Conservation (phyloP, 2,888 invertebrate genomes). For the Eilema depressum region DNA sequence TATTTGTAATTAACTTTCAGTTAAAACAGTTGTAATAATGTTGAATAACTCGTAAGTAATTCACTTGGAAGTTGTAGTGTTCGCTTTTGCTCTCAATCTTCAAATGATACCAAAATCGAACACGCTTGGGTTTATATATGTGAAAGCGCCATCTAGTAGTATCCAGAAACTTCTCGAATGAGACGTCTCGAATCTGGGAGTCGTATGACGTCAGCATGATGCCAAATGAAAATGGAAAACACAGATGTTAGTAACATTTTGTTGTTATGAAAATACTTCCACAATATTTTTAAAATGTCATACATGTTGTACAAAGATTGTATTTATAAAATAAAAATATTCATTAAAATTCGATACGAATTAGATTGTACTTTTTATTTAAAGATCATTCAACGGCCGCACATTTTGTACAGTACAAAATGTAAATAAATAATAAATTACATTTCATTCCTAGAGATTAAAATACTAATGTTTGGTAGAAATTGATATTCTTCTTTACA, state of each 20-base stretch:
- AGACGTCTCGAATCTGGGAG: slow-evolving; percentile 39
- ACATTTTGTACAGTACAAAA: too few species aligned
- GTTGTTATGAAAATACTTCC: neutral
- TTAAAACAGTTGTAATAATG: slow-evolving; percentile 4
- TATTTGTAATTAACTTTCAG: slow-evolving; percentile 1
- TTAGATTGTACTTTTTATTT: too few species aligned
- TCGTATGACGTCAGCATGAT: neutral
- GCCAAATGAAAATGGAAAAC: neutral
- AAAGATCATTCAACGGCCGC: too few species aligned
- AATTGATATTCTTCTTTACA: too few species aligned
- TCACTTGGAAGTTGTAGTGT: neutral
- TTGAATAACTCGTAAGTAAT: neutral
- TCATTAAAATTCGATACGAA: too few species aligned
- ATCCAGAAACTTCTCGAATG: slow-evolving; percentile 60
- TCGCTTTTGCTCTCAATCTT: slow-evolving; percentile 21
- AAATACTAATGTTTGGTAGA: too few species aligned
- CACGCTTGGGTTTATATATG: slow-evolving; percentile 52
- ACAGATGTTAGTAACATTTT: slow-evolving; percentile 7
- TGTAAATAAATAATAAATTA: too few species aligned
- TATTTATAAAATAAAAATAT: too few species aligned
- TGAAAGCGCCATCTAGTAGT: slow-evolving; percentile 65
- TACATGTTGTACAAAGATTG: neutral
- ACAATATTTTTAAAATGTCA: neutral
- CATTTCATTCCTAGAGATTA: too few species aligned
- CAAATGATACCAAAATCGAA: slow-evolving; percentile 1